Evolutionary conservation across 2,113 vertebrate genomes (phyloP), one percentile per base, ranked within the genome.

Genomic region (Dinomys branickii): DNA sequence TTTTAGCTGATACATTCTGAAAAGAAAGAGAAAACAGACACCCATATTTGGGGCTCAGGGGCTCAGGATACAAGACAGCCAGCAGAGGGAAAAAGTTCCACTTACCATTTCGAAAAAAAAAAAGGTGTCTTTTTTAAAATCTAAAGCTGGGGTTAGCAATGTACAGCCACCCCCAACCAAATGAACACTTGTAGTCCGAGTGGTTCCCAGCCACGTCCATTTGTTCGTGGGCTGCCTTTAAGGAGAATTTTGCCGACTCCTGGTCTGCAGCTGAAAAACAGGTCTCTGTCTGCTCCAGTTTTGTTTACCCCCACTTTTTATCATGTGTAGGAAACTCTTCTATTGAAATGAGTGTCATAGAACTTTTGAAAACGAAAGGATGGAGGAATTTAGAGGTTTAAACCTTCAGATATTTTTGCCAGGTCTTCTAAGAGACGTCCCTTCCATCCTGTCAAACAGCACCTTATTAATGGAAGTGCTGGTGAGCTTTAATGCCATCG

Each of bases 331-430:
- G 19, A 59, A 83, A 5, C 52, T 63, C 35, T 77, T 81, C 33
- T 24, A 82, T n/a, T 82, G 26, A 93, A 82, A 95, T 85, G 8
- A 96, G 22, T 82, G 59, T 73, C 33, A 50, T 80, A 52, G 24
- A 9, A 75, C 84, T 58, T 97, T 93, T 77, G 78, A 85, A 97
- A 85, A 92, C n/a, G 28, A 85, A 71, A 52, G 35, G 67, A 93
- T 19, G 50, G 5, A 26, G 17, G 4, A 69, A 90, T 73, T 83
- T 81, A 61, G 59, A 94, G 26, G 82, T 61, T 82, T 87, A 85
- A 61, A 85, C 90, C 69, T 93, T 30, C 81, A 93, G 54, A 81
- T 81, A 69, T 59, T 71, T 89, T 91, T 69, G 33, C 67, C 52
- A 88, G 7, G 14, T 11, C 47, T 94, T 85, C 13, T 30, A 95